phyloP scores from a whole-genome alignment of 2,888 invertebrate genomes.

The Saturnia japonica region DNA sequence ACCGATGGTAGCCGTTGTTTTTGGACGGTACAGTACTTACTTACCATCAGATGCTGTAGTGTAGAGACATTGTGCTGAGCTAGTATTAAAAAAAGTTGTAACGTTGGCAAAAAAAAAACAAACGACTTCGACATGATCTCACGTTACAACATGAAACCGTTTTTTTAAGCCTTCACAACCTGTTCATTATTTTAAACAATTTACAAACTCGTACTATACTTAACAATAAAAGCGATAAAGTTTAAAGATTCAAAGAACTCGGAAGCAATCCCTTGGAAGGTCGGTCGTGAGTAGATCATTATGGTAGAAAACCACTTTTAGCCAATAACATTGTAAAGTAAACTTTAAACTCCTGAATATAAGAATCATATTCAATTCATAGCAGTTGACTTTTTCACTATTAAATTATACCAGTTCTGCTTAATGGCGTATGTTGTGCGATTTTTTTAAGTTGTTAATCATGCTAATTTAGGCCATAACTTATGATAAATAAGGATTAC shows the following conservation, averaged over 20 bases:
- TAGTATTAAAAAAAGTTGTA: too few relatives aligned
- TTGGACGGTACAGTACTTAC: too few relatives aligned
- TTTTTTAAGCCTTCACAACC: constrained; percentile 7
- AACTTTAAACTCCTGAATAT: constrained; percentile 25
- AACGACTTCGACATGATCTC: not conserved
- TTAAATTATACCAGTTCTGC: constrained; percentile 38
- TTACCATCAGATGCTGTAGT: too few relatives aligned
- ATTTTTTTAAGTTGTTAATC: not conserved
- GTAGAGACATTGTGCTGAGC: too few relatives aligned
- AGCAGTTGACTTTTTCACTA: constrained; percentile 10
- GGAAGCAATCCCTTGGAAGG: constrained; percentile 60
- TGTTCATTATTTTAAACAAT: constrained; percentile 9
- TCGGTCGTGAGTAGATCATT: constrained; percentile 31
- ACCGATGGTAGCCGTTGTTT: too few relatives aligned
- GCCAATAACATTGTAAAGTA: constrained; percentile 24
- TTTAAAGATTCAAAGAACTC: constrained; percentile 38
- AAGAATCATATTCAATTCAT: constrained; percentile 16
- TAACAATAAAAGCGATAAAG: constrained; percentile 12
- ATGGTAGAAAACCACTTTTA: constrained; percentile 31
- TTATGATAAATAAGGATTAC: not conserved
- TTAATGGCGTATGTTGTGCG: constrained; percentile 26
- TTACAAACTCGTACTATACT: not conserved
- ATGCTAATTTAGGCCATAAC: constrained; percentile 11
- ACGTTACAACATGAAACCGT: not conserved
- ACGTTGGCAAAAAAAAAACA: not conserved